Percentiles rank a stretch among this genome's conserved stretches.
These are phyloP conservation scores for Myiagra hebetior DNA, from an alignment of 2,113 vertebrate species.

Conservation along the genomic window DNA sequence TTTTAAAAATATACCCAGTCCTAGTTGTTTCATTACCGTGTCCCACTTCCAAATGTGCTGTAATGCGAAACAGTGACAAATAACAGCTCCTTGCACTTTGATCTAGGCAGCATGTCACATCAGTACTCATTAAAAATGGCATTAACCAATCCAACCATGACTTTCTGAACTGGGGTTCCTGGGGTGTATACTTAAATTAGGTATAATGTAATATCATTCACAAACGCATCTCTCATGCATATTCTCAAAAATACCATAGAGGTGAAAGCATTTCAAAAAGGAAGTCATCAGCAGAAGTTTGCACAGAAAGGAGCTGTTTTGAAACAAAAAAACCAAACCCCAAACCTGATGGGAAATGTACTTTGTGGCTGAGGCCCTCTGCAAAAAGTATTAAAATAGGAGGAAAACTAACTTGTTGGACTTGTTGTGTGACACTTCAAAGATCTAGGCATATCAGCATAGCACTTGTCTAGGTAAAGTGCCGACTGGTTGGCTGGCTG, in stretches of 20 bases:
- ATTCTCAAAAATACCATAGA: not conserved
- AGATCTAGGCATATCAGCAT: constrained; percentile 2
- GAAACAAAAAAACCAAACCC: not conserved
- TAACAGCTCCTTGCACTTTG: not conserved
- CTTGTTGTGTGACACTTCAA: constrained; percentile 56
- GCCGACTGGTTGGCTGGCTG: not conserved
- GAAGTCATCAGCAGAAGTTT: not conserved
- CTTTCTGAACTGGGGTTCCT: constrained; percentile 26
- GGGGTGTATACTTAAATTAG: not conserved
- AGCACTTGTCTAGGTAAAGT: constrained; percentile 16
- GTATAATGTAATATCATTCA: not conserved
- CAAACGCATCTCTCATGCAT: not conserved
- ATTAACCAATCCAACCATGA: not conserved
- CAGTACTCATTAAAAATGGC: not conserved
- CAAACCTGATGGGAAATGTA: not conserved
- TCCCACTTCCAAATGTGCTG: not conserved
- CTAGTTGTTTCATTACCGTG: not conserved
- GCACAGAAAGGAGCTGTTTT: not conserved
- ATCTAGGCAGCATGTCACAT: constrained; percentile 19
- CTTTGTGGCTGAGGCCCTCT: not conserved
- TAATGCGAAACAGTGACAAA: not conserved
- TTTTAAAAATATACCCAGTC: not conserved
- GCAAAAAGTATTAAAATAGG: constrained; percentile 9
- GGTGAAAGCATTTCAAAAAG: not conserved
- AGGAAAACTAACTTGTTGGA: constrained; percentile 19